Conservation (phyloP, 1,140 invertebrate genomes). For the Caenorhabditis briggsae region DNA sequence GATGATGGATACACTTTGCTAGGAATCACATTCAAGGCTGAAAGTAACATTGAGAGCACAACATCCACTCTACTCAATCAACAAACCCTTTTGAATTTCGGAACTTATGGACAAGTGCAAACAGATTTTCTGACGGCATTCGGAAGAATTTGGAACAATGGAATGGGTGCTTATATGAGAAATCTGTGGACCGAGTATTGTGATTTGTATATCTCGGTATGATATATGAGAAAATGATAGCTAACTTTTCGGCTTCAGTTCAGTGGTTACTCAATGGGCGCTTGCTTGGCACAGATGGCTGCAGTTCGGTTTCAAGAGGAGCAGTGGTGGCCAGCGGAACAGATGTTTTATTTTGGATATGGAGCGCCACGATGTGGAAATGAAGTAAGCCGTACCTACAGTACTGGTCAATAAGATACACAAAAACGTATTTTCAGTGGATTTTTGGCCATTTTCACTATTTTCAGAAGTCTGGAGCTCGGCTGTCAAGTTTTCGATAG, state of each 20-base stretch:
- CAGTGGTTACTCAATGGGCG: slow-evolving; percentile 39
- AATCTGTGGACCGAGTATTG: slow-evolving; percentile 35
- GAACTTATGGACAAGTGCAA: slow-evolving; percentile 33
- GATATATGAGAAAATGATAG: neutral
- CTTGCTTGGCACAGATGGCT: slow-evolving; percentile 43
- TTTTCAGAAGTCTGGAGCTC: too few species aligned
- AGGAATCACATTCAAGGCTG: slow-evolving; percentile 49
- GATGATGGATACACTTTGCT: slow-evolving; percentile 19
- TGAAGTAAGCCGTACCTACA: neutral
- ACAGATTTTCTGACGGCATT: slow-evolving; percentile 30
- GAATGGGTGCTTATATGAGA: slow-evolving; percentile 34
- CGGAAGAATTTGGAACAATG: slow-evolving; percentile 44
- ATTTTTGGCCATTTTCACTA: too few species aligned
- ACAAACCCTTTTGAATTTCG: slow-evolving; percentile 6
- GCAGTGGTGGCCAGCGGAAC: slow-evolving; percentile 38
- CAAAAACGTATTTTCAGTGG: too few species aligned
- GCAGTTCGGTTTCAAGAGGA: slow-evolving; percentile 39
- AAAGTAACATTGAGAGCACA: slow-evolving; percentile 17
- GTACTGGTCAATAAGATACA: too few species aligned
- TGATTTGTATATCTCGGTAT: slow-evolving; percentile 40
- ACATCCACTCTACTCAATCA: neutral
- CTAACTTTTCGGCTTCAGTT: neutral
- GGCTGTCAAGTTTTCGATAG: too few species aligned
- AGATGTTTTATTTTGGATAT: slow-evolving; percentile 42
- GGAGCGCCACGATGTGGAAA: slow-evolving; percentile 42